Base-by-base conservation (phyloP, 2,888 invertebrate species). In the Harpalus rufipes region DNA sequence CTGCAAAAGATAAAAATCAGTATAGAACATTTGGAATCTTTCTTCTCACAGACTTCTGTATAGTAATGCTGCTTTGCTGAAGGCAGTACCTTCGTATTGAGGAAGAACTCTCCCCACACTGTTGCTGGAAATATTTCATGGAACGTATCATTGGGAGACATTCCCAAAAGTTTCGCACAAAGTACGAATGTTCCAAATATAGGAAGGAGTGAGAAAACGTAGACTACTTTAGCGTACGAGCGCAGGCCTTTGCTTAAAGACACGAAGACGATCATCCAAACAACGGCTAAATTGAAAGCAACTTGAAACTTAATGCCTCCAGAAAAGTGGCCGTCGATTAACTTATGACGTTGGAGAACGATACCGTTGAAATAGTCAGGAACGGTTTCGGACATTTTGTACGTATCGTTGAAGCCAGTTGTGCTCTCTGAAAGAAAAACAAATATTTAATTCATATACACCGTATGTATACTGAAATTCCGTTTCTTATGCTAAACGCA, bases 191-290 rank as follows among this genome's bases (percentile, higher is more conserved):
- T 95, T 2, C 96, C 95, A 87, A 96, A 93, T 65, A 97, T 93
- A 3, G 97, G 97, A 86, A 97, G 90, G 86, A 96, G 91, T 79
- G 96, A 95, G 88, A 97, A 94, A 86, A 96, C 94, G 91, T 96
- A 96, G 7, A 97, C 94, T 14, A 96, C 96, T 93, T 96, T 96
- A 85, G 96, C 96, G 88, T 96, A 96, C 0, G 96, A 96, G 87
- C 96, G 93, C 61, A 97, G 91, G 85, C 97, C 97, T 93, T 97
- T 97, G 90, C 97, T 97, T 21, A 97, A 93, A 65, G 96, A 95
- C 21, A 97, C 94, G 89, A 97, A 97, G 6, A 97, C 95, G 76
- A 96, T 95, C 93, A 96, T 95, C 97, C 97, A 98, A 21, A 97
- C 95, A 4, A 97, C 95, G 0, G 96, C 96, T 90, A 97, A 92